Percentiles rank a stretch among this genome's conserved stretches.
Evolutionary conservation across 2,888 invertebrate genomes (phyloP).

Genomic region (Epinotia ramella): DNA sequence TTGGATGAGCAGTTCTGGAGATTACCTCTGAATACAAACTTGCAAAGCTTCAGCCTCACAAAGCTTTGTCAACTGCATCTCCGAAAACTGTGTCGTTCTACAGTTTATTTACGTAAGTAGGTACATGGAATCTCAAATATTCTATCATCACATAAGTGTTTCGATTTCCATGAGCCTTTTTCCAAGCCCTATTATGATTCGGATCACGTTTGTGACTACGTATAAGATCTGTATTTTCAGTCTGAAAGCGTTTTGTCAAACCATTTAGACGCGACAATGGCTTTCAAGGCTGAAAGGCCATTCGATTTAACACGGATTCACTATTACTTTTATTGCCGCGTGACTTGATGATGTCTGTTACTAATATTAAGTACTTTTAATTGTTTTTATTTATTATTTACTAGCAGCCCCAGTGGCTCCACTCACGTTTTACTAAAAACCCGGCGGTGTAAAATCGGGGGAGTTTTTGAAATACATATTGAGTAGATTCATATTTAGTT

Average conservation of each 20-base stretch:
- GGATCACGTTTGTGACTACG: slow-evolving; percentile 25
- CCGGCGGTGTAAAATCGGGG: no score
- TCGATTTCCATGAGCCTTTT: not conserved
- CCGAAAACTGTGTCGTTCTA: not conserved
- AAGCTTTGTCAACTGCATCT: not conserved
- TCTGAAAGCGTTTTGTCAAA: slow-evolving; percentile 31
- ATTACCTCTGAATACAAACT: no score
- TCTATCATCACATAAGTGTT: not conserved
- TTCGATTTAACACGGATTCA: slow-evolving; percentile 23
- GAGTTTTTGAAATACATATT: no score
- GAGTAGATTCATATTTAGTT: no score
- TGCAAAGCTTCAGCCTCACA: no score
- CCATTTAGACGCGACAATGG: slow-evolving; percentile 28
- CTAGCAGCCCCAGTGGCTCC: no score
- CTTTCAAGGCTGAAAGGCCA: slow-evolving; percentile 26
- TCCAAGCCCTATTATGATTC: slow-evolving; percentile 28
- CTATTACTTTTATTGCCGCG: slow-evolving; percentile 10
- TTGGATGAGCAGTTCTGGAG: no score
- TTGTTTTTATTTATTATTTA: no score
- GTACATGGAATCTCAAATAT: slow-evolving; percentile 5
- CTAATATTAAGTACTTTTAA: not conserved
- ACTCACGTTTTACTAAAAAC: no score
- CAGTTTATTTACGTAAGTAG: not conserved
- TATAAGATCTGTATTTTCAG: slow-evolving; percentile 48
- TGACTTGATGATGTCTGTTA: not conserved